A percentile compares a stretch with the other conserved stretches of the same genome.
These are phyloP conservation scores for Clivina fossor DNA, from an alignment of 2,888 invertebrate species.

Conservation along the genomic window DNA sequence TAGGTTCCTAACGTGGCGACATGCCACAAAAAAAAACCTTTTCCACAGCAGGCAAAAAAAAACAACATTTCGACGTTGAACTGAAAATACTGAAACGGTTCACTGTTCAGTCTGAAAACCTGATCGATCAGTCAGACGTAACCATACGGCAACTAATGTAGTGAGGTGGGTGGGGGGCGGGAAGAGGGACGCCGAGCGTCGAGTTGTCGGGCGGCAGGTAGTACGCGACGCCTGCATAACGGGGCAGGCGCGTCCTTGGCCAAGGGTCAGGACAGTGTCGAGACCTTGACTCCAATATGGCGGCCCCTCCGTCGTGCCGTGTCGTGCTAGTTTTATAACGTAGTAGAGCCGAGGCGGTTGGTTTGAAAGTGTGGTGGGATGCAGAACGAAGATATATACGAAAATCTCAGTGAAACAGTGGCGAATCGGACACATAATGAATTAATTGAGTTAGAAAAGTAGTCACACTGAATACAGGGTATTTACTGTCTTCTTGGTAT, in stretches of 20 bases:
- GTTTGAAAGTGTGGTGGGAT: no score
- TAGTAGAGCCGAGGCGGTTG: not conserved
- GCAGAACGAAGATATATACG: no score
- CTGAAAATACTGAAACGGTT: slow-evolving; percentile 2
- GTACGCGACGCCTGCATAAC: slow-evolving; percentile 6
- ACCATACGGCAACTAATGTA: no score
- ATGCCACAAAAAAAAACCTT: not conserved
- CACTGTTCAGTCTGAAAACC: slow-evolving; percentile 8
- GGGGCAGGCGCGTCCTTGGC: slow-evolving; percentile 23
- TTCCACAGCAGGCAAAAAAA: not conserved
- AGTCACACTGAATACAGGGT: no score
- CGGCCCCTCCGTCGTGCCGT: not conserved
- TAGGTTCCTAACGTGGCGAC: slow-evolving; percentile 1
- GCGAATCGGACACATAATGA: no score
- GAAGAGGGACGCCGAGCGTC: slow-evolving; percentile 4
- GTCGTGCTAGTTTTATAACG: not conserved
- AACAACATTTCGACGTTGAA: no score
- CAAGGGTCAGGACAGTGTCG: slow-evolving; percentile 43
- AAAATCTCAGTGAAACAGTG: no score
- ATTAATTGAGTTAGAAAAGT: no score
- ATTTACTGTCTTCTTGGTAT: no score
- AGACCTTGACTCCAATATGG: slow-evolving; percentile 41
- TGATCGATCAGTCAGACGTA: slow-evolving; percentile 5
- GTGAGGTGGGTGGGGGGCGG: not conserved
- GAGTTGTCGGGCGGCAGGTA: slow-evolving; percentile 11